These are phyloP conservation scores for Mormyrops boulengeri DNA, from an alignment of 2,797 vertebrate genomes.

Conservation along the genomic window DNA sequence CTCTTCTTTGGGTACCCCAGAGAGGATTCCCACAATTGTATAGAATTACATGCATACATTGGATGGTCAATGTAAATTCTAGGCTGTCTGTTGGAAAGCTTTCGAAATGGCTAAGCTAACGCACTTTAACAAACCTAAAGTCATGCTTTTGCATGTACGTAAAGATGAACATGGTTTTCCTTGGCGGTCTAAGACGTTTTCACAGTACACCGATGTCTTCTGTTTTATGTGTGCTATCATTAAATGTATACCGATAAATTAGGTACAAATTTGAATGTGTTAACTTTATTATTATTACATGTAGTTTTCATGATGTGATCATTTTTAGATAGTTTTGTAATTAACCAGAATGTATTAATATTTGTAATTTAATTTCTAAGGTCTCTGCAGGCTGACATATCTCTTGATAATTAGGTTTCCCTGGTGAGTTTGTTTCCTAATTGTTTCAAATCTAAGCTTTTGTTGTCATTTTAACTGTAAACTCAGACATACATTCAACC, in stretches of 20 bases:
- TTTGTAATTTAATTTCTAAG: constrained; percentile 27
- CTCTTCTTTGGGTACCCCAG: not conserved
- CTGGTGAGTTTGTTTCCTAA: constrained; percentile 24
- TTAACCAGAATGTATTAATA: constrained; percentile 32
- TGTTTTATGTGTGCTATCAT: not conserved
- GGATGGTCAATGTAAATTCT: not conserved
- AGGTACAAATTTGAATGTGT: not conserved
- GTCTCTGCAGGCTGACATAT: constrained; percentile 23
- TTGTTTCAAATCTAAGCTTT: constrained; percentile 29
- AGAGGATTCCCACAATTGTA: not conserved
- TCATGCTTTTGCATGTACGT: not conserved
- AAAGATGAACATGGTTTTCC: not conserved
- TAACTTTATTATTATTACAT: not conserved
- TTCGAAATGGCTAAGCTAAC: not conserved
- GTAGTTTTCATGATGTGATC: not conserved
- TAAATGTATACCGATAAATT: not conserved
- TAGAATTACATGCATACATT: not conserved
- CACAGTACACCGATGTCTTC: not conserved
- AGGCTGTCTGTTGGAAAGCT: not conserved
- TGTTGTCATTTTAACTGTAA: constrained; percentile 20
- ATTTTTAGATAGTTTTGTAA: constrained; percentile 21
- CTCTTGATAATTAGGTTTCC: constrained; percentile 25
- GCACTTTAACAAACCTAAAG: not conserved
- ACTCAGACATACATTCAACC: not conserved
- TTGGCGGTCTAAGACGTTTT: not conserved